Evolutionary conservation across 2,888 invertebrate species (phyloP).

Genomic region (Andrena bicolor): DNA sequence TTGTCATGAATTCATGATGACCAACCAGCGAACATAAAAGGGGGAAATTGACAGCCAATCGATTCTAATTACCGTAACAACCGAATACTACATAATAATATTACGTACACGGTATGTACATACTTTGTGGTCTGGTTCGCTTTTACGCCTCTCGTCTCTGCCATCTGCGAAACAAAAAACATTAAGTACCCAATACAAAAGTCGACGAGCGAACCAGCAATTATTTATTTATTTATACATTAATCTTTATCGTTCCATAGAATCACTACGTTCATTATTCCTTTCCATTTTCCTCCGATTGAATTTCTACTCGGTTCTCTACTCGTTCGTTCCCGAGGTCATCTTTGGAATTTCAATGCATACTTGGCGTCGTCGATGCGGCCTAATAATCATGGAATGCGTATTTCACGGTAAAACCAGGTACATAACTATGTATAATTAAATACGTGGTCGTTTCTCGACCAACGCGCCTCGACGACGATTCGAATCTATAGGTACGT

Average conservation of each 20-base stretch:
- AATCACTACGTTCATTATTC: background rate
- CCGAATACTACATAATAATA: background rate
- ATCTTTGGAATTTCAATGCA: conserved; percentile 42
- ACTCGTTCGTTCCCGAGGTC: conserved; percentile 21
- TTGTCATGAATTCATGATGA: background rate
- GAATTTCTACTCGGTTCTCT: background rate
- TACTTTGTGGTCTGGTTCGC: background rate
- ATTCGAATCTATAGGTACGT: background rate
- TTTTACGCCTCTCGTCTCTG: conserved; percentile 17
- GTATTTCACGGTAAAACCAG: conserved; percentile 25
- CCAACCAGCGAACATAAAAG: background rate
- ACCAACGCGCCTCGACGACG: background rate
- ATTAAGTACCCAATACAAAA: no score
- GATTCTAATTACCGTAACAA: background rate
- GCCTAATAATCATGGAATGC: conserved; percentile 58
- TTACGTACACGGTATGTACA: no score
- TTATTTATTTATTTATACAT: background rate
- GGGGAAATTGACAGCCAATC: conserved; percentile 2
- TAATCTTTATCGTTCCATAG: background rate
- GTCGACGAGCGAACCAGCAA: background rate
- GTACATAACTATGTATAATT: background rate
- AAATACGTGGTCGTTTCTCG: background rate
- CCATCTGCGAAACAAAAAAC: background rate
- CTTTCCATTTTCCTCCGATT: background rate
- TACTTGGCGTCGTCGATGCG: conserved; percentile 41